phyloP scores from a whole-genome alignment of 2,113 vertebrate genomes.

The Lathamus discolor region DNA sequence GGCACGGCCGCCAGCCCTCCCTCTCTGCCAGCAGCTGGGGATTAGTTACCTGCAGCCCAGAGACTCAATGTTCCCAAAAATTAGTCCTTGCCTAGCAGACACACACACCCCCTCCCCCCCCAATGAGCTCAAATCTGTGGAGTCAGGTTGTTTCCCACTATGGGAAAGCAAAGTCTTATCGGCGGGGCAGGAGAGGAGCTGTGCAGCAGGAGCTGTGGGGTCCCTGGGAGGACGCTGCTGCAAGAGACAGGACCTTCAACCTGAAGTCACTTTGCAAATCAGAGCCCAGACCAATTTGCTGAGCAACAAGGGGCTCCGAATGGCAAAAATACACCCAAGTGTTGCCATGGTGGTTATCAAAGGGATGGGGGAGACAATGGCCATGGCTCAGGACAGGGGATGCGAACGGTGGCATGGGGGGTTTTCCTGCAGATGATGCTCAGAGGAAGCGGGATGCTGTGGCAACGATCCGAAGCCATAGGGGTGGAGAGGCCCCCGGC shows the following conservation, averaged over 20 bases:
- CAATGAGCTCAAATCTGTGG: not conserved
- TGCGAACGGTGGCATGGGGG: not conserved
- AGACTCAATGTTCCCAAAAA: conserved; percentile 37
- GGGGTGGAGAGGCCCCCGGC: not conserved
- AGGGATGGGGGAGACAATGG: not conserved
- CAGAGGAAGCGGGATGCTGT: rapidly evolving
- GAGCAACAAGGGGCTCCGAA: not conserved
- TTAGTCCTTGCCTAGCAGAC: not conserved
- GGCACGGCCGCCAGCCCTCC: not conserved
- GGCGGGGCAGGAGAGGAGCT: rapidly evolving
- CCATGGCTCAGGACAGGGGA: not conserved
- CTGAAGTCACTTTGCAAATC: not conserved
- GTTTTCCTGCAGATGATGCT: rapidly evolving
- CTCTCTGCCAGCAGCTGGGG: rapidly evolving
- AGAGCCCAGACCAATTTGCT: not conserved
- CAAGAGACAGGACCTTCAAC: not conserved
- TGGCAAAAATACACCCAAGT: rapidly evolving
- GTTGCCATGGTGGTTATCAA: not conserved
- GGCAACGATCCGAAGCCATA: rapidly evolving
- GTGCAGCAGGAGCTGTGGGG: rapidly evolving
- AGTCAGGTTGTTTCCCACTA: not conserved
- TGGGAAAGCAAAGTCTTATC: not conserved
- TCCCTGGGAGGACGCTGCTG: not conserved
- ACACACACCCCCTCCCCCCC: not conserved
- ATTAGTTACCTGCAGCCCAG: not conserved